A percentile compares a stretch with the other conserved stretches of the same genome.
These are phyloP conservation scores for Amphiprion clarkii DNA, from an alignment of 2,797 vertebrate genomes.

Conservation along the genomic window DNA sequence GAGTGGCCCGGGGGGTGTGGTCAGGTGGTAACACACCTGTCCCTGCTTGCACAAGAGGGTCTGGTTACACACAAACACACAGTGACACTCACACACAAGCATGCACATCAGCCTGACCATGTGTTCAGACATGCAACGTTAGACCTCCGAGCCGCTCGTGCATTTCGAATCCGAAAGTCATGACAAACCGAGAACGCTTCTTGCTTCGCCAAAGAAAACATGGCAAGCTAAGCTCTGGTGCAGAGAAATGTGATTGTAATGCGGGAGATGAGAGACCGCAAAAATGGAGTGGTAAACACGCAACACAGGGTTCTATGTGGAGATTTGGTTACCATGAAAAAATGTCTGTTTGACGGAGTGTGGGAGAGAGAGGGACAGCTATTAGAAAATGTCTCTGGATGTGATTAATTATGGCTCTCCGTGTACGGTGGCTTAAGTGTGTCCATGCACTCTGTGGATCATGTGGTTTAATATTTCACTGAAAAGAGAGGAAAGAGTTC, in stretches of 20 bases:
- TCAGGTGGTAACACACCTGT: constrained; percentile 86
- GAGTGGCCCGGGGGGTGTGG: constrained; percentile 79
- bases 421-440: constrained; percentile 21
- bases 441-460: constrained; percentile 14
- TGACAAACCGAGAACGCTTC: constrained; percentile 30
- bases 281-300: constrained; percentile 12
- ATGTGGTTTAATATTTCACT: constrained; percentile 9
- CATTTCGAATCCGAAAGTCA: constrained; percentile 47
- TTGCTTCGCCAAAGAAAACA: constrained; percentile 48
- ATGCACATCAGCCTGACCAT: constrained; percentile 69
- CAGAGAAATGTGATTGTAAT: constrained; percentile 30
- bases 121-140: constrained; percentile 70
- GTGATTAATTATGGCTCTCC: constrained; percentile 31
- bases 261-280: constrained; percentile 19
- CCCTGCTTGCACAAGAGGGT: constrained; percentile 75
- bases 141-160: constrained; percentile 47
- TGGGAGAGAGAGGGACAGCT: background rate
- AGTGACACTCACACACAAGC: constrained; percentile 40
- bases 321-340: constrained; percentile 32
- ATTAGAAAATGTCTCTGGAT: constrained; percentile 10
- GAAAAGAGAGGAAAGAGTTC: background rate
- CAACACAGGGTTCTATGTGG: constrained; percentile 6
- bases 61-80: constrained; percentile 69
- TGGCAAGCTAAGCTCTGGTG: constrained; percentile 10
- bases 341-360: constrained; percentile 14